Evolutionary conservation across 2,888 invertebrate genomes (phyloP).

Genomic region (Drosophila paucipuncta): DNA sequence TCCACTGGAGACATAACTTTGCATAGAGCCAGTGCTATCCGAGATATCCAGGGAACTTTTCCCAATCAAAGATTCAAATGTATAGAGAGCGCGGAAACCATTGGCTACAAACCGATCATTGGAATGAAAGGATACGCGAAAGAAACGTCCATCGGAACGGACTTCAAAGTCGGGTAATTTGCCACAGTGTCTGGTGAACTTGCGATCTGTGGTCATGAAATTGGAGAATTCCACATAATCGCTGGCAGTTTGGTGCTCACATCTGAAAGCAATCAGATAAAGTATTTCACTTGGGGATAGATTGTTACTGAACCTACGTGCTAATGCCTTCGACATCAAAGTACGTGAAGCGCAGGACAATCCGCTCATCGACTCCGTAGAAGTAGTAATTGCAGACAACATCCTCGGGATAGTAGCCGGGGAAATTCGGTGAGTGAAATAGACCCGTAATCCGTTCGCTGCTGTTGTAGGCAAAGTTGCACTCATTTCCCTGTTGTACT

Average conservation of each 20-base stretch:
- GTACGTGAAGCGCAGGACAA: constrained; percentile 94
- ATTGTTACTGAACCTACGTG: constrained; percentile 90
- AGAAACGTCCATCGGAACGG: constrained; percentile 96
- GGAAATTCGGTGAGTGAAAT: constrained; percentile 94
- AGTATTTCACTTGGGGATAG: neutral
- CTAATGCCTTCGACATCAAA: constrained; percentile 97
- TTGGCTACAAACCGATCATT: constrained; percentile 97
- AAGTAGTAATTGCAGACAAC: constrained; percentile 97
- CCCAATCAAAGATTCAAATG: constrained; percentile 88
- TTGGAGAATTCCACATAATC: constrained; percentile 99
- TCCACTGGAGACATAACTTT: constrained; percentile 66
- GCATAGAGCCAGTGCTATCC: constrained; percentile 67
- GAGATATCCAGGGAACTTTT: constrained; percentile 29
- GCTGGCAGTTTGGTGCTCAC: constrained; percentile 95
- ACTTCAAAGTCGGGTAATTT: constrained; percentile 89
- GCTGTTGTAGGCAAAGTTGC: constrained; percentile 96
- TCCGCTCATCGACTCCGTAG: constrained; percentile 92
- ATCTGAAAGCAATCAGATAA: constrained; percentile 87
- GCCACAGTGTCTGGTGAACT: constrained; percentile 95
- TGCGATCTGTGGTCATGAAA: constrained; percentile 95
- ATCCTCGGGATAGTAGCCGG: constrained; percentile 95
- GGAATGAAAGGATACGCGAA: constrained; percentile 96
- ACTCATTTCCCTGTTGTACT: constrained; percentile 91
- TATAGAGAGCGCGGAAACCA: constrained; percentile 96
- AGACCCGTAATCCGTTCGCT: constrained; percentile 92